Evolutionary conservation across 2,888 invertebrate species (phyloP).

Genomic region (Hofmannophila pseudospretella): DNA sequence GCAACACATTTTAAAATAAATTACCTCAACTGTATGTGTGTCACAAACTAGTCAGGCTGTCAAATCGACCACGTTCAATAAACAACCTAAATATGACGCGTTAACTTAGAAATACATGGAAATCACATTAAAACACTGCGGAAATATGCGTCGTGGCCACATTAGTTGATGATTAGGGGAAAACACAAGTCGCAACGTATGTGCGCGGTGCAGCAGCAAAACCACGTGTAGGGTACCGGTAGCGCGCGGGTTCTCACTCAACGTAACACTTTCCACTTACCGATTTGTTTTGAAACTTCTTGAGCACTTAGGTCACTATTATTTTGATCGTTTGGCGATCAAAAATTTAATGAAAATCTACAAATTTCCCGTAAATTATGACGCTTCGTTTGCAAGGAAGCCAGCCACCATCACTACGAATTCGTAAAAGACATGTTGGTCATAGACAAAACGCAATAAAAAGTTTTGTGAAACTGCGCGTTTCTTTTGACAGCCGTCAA

Average conservation of each 20-base stretch:
- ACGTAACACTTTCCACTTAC: slow-evolving; percentile 66
- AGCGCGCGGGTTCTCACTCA: slow-evolving; percentile 57
- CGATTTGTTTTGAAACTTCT: slow-evolving; percentile 68
- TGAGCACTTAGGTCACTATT: slow-evolving; percentile 71
- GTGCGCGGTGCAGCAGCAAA: slow-evolving; percentile 54
- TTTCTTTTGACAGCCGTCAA: slow-evolving; percentile 11
- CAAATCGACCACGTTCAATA: slow-evolving; percentile 71
- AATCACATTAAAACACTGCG: slow-evolving; percentile 30
- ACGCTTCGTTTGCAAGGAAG: slow-evolving; percentile 74
- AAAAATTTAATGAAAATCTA: slow-evolving; percentile 52
- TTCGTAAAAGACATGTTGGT: slow-evolving; percentile 74
- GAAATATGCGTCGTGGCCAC: slow-evolving; percentile 27
- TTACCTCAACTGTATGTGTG: slow-evolving; percentile 53
- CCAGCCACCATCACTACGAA: slow-evolving; percentile 78
- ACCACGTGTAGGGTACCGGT: slow-evolving; percentile 75
- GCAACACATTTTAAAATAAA: slow-evolving; percentile 29
- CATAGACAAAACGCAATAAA: slow-evolving; percentile 68
- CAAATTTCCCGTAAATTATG: slow-evolving; percentile 65
- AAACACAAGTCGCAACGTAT: slow-evolving; percentile 46
- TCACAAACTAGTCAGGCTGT: slow-evolving; percentile 57
- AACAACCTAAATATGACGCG: slow-evolving; percentile 54
- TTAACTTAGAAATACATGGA: slow-evolving; percentile 35
- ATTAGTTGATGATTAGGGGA: slow-evolving; percentile 32
- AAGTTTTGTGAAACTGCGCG: slow-evolving; percentile 26
- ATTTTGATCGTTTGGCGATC: slow-evolving; percentile 53